Evolutionary conservation across 2,797 vertebrate species (phyloP), one percentile per base, ranked within the genome.

Genomic region (Sebastes paucispinis): DNA sequence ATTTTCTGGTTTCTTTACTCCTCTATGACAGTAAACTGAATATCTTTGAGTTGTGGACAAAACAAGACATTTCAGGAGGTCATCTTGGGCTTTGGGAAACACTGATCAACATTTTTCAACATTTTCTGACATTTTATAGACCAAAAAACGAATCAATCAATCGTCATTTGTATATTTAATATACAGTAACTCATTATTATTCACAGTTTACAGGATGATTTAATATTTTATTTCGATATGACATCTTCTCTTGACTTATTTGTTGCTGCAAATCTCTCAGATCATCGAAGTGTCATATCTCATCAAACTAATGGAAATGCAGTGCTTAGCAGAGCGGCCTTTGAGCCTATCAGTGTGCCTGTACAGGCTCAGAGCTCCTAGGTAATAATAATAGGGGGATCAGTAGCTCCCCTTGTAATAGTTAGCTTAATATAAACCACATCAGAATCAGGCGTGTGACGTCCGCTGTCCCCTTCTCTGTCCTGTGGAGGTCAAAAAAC

Each of bases 401-500:
- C 81, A 87, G 66, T 59, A 43, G 67, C 82, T 75, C 20, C 70
- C 63, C 58, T 81, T 83, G 76, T 87, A 78, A 88, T 87, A 90
- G 81, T 88, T 83, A 70, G 55, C 80, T 87, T 59, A 57, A 85
- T 80, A 85, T 59, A 83, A 90, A 84, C 77, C 54, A 50, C 77
- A 77, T 90, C 76, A 79, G 79, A 90, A 79, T 86, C 64, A 47
- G 57, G 72, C 72, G 34, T 43, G 36, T 52, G 79, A 82, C 3
- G 65, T 80, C 73, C 80, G 75, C 62, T 57, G 75, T 80, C 85
- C 43, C 57, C 84, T 60, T 80, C 77, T 74, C 65, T 73, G 79
- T 90, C 88, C 78, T 50, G 75, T 78, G 78, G 88, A 94, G 92
- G 93, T 94, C 91, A 92, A 85, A 91, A 87, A 88, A 90, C 83